Conservation (phyloP, 2,113 vertebrate genomes). For the Poecilia latipinna region DNA sequence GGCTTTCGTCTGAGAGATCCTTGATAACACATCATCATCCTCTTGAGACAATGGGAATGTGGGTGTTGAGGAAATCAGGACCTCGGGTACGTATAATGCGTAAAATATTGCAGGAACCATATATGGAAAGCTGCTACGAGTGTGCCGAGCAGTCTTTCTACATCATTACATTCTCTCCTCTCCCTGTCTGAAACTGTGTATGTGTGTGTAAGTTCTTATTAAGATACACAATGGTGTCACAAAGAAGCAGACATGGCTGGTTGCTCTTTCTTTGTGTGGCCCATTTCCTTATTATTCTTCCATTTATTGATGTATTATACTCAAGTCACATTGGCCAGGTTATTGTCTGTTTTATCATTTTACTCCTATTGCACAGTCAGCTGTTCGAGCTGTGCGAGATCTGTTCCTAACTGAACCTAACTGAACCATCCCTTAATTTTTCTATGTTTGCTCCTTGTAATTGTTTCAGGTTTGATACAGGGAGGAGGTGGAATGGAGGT, state of each 20-base stretch:
- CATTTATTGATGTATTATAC: slow-evolving; percentile 1
- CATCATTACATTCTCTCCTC: background rate
- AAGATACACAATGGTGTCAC: background rate
- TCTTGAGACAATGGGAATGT: background rate
- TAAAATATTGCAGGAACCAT: background rate
- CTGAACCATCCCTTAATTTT: background rate
- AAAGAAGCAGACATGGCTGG: background rate
- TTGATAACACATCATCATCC: no score
- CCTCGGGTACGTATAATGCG: background rate
- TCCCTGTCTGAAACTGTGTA: background rate
- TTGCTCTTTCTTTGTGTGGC: background rate
- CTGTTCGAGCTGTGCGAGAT: background rate
- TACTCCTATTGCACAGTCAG: background rate
- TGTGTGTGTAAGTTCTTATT: background rate
- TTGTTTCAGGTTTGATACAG: background rate
- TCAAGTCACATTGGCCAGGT: background rate
- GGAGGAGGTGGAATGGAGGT: background rate
- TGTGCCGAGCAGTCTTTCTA: background rate
- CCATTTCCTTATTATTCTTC: background rate
- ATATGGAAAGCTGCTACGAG: background rate
- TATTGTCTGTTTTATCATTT: slow-evolving; percentile 1
- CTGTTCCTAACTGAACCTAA: background rate
- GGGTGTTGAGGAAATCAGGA: background rate
- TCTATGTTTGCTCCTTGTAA: background rate
- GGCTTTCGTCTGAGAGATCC: no score